Base-by-base conservation (phyloP, 2,888 invertebrate genomes). In the Achlya flavicornis region DNA sequence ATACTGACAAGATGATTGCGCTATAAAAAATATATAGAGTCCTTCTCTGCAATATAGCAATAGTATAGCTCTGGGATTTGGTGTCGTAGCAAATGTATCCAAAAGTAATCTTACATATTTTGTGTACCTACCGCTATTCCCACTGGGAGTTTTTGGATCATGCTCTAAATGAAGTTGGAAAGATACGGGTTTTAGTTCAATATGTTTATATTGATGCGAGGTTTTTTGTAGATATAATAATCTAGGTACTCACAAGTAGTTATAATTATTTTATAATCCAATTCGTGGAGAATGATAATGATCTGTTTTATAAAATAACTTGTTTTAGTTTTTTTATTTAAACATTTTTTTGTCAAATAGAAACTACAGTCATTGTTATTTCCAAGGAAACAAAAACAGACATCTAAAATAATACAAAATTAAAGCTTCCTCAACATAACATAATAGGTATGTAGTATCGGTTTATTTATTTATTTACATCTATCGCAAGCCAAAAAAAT, bases 51-150 rank as follows among this genome's bases (percentile, higher is more conserved):
- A 16, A 48, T 48, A 19, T 8, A 53, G 16, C 53, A 19, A 8
- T 19, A 10, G 53, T 48, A 53, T 32, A 16, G 57, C 57, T n/a
- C n/a, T 14, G 48, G 48, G 57, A 35, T 12, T 53, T 53, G 53
- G 19, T 16, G 19, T 19, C 33, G 38, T 16, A 59, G 19, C 41
- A 59, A 60, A 41, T 41, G 19, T 43, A 60, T 60, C 60, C 41
- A 38, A 59, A 59, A 59, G 59, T 43, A 41, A 60, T 59, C 19
- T 41, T 60, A 60, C 60, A 60, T 60, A 60, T 60, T 60, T 60
- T 41, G 41, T 19, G 41, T 43, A 60, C 14, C 59, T 38, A 59
- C n/a, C 60, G 7, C 26, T 41, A 60, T 41, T 41, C 41, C 41
- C 26, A 12, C 11, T 12, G 12, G 41, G 5, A 11, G 26, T 41